A percentile compares a stretch with the other conserved stretches of the same genome.
phyloP scores from a whole-genome alignment of 2,113 vertebrate species.

The Struthidea cinerea region DNA sequence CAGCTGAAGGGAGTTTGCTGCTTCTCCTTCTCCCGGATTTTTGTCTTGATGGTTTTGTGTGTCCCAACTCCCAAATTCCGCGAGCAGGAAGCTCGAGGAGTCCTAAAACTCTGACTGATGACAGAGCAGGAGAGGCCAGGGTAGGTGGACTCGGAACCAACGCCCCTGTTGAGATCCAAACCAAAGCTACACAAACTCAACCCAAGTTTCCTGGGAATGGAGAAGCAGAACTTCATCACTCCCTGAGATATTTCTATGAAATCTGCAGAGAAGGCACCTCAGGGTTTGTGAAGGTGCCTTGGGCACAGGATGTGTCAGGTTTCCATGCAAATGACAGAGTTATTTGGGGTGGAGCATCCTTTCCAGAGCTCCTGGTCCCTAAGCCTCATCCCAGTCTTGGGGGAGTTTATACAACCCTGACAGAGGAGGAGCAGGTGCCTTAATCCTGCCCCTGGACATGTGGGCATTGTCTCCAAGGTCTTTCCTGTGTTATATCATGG shows the following conservation, averaged over 20 bases:
- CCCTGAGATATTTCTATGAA: background rate
- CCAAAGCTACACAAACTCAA: background rate
- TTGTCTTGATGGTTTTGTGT: background rate
- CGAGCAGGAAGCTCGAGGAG: background rate
- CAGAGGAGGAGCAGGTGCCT: background rate
- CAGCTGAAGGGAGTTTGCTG: background rate
- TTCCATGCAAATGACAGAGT: background rate
- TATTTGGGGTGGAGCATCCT: background rate
- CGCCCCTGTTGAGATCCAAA: background rate
- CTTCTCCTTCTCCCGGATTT: background rate
- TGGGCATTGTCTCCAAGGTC: background rate
- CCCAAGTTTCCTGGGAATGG: background rate
- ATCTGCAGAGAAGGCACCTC: background rate
- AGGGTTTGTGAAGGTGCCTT: background rate
- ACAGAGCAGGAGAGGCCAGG: background rate
- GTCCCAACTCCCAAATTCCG: background rate
- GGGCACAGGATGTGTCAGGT: background rate
- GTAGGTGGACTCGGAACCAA: background rate
- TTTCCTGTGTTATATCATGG: background rate
- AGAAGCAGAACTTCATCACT: background rate
- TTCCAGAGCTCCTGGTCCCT: background rate
- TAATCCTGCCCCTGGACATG: rapidly evolving
- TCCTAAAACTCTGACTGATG: background rate
- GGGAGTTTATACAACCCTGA: background rate
- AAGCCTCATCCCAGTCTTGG: background rate